Conservation (phyloP, 2,888 invertebrate genomes). For the Epiblema foenella region DNA sequence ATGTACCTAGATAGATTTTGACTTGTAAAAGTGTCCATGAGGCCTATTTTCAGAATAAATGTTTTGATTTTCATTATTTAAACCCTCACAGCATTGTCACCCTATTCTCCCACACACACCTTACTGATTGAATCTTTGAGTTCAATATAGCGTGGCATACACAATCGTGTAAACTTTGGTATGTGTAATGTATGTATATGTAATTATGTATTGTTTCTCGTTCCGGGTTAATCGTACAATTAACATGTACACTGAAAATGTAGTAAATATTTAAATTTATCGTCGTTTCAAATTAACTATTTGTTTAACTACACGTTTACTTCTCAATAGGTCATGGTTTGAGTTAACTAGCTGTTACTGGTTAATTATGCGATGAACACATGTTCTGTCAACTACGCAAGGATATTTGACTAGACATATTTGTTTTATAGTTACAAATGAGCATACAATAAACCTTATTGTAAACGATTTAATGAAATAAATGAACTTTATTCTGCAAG, state of each 20-base stretch:
- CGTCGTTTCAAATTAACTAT: neutral
- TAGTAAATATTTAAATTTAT: constrained; percentile 19
- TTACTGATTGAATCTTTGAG: neutral
- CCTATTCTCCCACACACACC: neutral
- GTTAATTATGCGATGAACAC: neutral
- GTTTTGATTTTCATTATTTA: neutral
- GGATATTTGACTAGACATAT: too few relatives aligned
- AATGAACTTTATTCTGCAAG: too few relatives aligned
- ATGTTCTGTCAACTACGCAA: too few relatives aligned
- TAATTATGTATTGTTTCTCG: neutral
- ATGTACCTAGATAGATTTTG: too few relatives aligned
- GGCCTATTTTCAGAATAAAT: neutral
- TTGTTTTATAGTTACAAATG: too few relatives aligned
- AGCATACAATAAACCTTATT: too few relatives aligned
- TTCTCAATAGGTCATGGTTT: constrained; percentile 29
- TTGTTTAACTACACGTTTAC: neutral
- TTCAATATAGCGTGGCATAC: constrained; percentile 8
- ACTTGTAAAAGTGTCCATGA: constrained; percentile 6
- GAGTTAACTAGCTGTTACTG: neutral
- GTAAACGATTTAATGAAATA: too few relatives aligned
- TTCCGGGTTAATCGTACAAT: constrained; percentile 23
- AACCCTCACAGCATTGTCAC: constrained; percentile 19
- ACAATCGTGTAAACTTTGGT: constrained; percentile 19
- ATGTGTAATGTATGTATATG: neutral
- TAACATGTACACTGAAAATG: constrained; percentile 10